Conservation (phyloP, 2,888 invertebrate genomes). For the Uropetala carovei region DNA sequence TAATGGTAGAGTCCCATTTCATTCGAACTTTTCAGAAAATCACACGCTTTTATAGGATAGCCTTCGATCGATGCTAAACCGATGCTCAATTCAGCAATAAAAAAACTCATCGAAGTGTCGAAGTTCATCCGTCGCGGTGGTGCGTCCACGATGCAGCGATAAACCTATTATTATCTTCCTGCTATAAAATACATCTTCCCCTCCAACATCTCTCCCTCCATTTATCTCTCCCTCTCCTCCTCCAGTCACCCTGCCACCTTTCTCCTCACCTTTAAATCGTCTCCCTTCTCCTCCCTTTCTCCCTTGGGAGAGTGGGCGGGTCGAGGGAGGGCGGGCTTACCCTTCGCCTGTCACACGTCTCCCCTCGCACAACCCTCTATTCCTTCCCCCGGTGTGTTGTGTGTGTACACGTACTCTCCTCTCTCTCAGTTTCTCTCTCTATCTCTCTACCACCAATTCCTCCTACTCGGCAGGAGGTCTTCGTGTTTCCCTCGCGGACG, state of each 20-base stretch:
- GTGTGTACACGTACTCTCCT: background rate
- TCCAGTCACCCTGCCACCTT: background rate
- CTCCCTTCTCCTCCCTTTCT: slow-evolving; percentile 65
- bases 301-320: slow-evolving; percentile 56
- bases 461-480: slow-evolving; percentile 21
- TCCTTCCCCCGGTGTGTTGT: background rate
- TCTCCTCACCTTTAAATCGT: slow-evolving; percentile 28
- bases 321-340: background rate
- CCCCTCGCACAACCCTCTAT: background rate
- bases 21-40: no score
- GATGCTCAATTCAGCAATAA: no score
- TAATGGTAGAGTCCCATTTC: no score
- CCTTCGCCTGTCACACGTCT: background rate
- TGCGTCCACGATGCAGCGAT: background rate
- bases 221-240: background rate
- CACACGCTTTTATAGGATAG: no score
- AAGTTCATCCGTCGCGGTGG: background rate
- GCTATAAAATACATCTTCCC: slow-evolving; percentile 1
- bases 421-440: background rate
- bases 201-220: background rate
- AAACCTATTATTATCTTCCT: slow-evolving; percentile 40
- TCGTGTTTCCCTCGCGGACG: background rate
- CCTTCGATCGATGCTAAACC: no score
- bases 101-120: background rate
- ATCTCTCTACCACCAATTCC: background rate